These are phyloP conservation scores for Pseudotriccus pelzelni DNA, from an alignment of 2,797 vertebrate genomes.

Conservation along the genomic window DNA sequence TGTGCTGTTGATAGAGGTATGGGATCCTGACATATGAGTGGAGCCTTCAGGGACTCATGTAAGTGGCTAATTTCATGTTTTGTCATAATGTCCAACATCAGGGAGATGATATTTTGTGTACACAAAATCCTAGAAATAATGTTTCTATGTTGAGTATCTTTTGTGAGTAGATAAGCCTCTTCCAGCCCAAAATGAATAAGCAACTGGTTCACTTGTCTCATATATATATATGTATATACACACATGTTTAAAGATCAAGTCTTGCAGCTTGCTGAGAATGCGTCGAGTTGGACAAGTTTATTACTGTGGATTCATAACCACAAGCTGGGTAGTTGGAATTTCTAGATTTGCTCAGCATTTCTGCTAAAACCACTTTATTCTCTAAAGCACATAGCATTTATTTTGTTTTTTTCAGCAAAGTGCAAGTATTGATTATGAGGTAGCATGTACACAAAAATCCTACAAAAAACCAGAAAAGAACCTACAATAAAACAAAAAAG, in stretches of 20 bases:
- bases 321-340: background rate
- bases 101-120: background rate
- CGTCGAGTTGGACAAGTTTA: background rate
- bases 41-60: background rate
- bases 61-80: background rate
- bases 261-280: background rate
- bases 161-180: background rate
- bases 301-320: background rate
- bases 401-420: background rate
- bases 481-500: background rate
- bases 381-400: background rate
- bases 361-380: background rate
- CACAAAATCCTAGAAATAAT: background rate
- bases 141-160: background rate
- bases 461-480: background rate
- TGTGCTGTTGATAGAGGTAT: background rate
- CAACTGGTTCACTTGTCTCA: background rate
- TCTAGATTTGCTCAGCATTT: conserved; percentile 4
- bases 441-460: background rate
- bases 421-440: background rate
- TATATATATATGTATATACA: background rate
- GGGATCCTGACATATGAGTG: background rate
- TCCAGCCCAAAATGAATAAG: background rate
- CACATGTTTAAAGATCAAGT: background rate
- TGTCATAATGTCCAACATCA: background rate